Evolutionary conservation across 2,113 vertebrate species (phyloP).

Genomic region (Orthochromis malagaraziensis): DNA sequence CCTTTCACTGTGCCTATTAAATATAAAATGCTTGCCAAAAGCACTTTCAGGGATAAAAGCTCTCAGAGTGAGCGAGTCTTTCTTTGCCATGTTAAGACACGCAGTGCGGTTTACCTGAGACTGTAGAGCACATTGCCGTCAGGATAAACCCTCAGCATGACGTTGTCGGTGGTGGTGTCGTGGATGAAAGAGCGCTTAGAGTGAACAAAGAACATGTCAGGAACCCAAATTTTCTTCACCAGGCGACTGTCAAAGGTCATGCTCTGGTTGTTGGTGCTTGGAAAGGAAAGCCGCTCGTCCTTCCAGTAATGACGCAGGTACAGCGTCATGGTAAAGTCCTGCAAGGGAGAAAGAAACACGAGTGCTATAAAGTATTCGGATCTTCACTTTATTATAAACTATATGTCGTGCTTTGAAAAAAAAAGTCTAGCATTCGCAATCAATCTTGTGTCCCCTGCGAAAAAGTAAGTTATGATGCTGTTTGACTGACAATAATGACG

Average conservation of each 20-base stretch:
- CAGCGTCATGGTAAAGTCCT: slow-evolving; percentile 98
- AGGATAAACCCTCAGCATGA: slow-evolving; percentile 94
- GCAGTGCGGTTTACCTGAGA: slow-evolving; percentile 75
- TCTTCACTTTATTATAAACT: neutral
- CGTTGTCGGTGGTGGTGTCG: slow-evolving; percentile 94
- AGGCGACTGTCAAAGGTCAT: slow-evolving; percentile 97
- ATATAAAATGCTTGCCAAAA: neutral
- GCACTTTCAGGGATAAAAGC: neutral
- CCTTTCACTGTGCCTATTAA: neutral
- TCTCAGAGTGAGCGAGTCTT: neutral
- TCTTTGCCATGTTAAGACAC: neutral
- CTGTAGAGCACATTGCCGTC: slow-evolving; percentile 97
- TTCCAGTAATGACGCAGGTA: slow-evolving; percentile 97
- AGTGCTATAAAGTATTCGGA: neutral
- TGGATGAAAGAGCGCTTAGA: slow-evolving; percentile 98
- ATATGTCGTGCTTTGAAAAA: neutral
- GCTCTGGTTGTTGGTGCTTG: slow-evolving; percentile 94
- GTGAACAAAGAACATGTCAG: slow-evolving; percentile 97
- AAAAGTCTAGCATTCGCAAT: neutral
- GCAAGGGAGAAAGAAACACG: neutral
- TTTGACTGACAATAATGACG: neutral
- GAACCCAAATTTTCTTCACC: slow-evolving; percentile 98
- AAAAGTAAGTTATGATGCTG: neutral
- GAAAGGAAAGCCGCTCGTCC: slow-evolving; percentile 89
- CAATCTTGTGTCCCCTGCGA: neutral